Base-by-base conservation (phyloP, 2,888 invertebrate species). In the Ectemnius continuus region DNA sequence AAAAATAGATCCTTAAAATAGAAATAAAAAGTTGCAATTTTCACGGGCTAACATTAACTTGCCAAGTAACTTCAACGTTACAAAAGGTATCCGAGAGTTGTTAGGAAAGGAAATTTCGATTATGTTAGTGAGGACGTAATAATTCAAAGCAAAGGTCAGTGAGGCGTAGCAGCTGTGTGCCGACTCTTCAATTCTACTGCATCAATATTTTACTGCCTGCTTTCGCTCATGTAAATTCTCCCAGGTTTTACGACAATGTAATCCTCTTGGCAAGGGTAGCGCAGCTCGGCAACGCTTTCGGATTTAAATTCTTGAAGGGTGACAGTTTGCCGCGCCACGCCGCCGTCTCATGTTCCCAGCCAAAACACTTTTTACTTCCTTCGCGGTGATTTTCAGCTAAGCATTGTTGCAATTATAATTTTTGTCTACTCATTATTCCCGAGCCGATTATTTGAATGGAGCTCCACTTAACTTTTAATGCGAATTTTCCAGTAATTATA, bases 201-300 rank as follows among this genome's bases (percentile, higher is more conserved):
- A 86, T 88, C 87, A 87, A 87, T 88, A 86, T 87, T 88, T 88
- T 88, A 88, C 86, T 87, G 82, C 87, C 80, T 75, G 75, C 84
- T 86, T 80, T 86, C 85, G 36, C 85, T 83, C 87, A 87, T 89
- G 89, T 87, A 88, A 89, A 90, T 90, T 89, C 80, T 61, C 70
- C 68, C 79, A 83, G 86, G 88, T 88, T 82, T 82, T 82, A 82
- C 76, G 82, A 90, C 88, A 88, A 88, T 89, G 89, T 90, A 90
- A 89, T 89, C 87, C 88, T 83, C 86, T 80, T 81, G 69, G 67
- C 78, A 70, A 82, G 36, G 36, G 36, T 78, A 71, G 65, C 73
- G 80, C 23, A 23, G 79, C 82, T 73, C 75, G 67, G 68, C 79
- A 74, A 77, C 77, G 81, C 68, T 73, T 79, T 46, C 52, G 56